Conservation (phyloP, 1,140 invertebrate species). For the Pteromalus puparum region DNA sequence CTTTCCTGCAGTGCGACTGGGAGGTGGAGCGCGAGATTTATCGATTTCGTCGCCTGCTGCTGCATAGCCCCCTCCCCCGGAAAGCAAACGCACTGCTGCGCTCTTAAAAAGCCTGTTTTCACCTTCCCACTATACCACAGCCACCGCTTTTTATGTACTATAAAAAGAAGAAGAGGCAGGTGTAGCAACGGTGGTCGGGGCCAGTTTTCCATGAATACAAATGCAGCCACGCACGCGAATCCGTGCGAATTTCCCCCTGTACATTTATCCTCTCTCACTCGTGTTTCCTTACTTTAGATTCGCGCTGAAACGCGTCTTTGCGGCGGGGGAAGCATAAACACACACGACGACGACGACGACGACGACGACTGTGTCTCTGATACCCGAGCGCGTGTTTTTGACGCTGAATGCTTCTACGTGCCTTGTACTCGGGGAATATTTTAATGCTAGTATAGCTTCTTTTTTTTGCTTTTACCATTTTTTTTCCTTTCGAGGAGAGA, state of each 20-base stretch:
- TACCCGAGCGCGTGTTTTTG: constrained; percentile 46
- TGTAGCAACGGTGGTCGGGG: not conserved
- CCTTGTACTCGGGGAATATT: constrained; percentile 41
- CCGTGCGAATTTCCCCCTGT: constrained; percentile 13
- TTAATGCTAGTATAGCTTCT: not conserved
- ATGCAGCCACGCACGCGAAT: constrained; percentile 27
- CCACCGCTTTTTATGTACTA: constrained; percentile 20
- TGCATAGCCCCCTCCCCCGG: not conserved
- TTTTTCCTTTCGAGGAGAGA: not conserved
- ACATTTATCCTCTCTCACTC: constrained; percentile 11
- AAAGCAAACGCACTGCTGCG: not conserved
- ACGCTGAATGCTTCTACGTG: constrained; percentile 52
- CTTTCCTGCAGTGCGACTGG: not conserved
- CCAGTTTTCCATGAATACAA: constrained; percentile 51
- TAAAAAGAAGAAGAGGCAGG: constrained; percentile 34
- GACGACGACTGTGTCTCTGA: not conserved
- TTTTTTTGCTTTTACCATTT: not conserved
- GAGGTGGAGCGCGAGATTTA: constrained; percentile 31
- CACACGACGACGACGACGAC: constrained; percentile 7
- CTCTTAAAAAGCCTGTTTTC: not conserved
- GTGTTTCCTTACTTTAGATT: not conserved
- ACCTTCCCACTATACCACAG: not conserved
- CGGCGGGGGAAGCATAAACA: constrained; percentile 46
- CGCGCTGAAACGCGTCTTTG: not conserved
- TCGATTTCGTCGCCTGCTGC: constrained; percentile 16